phyloP scores from a whole-genome alignment of 1,140 invertebrate genomes.

The Ostrea denselamellosa region DNA sequence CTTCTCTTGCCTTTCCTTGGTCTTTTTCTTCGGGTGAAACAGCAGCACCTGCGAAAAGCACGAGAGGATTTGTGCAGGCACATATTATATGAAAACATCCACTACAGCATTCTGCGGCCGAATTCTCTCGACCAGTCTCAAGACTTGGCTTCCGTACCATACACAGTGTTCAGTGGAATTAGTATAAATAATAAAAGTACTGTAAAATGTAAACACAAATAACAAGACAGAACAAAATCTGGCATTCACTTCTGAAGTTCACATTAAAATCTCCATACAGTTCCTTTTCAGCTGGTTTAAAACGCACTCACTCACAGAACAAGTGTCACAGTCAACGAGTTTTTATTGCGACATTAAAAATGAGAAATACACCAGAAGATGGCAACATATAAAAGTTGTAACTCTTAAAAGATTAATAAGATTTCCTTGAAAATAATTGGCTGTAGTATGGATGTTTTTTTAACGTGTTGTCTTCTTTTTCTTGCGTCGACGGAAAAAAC shows the following conservation, averaged over 20 bases:
- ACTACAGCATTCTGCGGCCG: neutral
- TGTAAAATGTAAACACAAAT: neutral
- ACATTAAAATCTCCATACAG: constrained; percentile 3
- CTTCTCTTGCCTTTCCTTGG: constrained; percentile 65
- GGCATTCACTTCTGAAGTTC: neutral
- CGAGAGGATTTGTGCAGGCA: constrained; percentile 51
- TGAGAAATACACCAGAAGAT: constrained; percentile 7
- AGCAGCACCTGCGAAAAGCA: constrained; percentile 71
- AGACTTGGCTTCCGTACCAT: neutral
- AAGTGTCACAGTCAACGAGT: neutral
- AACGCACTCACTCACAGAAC: neutral
- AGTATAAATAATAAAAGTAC: constrained; percentile 25
- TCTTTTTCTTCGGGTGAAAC: constrained; percentile 65
- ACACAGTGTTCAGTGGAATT: constrained; percentile 7
- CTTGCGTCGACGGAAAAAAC: constrained; percentile 98
- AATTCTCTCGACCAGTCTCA: neutral
- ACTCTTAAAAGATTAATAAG: constrained; percentile 44
- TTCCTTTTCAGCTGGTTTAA: neutral
- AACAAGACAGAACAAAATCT: neutral
- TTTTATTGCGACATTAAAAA: neutral
- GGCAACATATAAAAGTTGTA: constrained; percentile 9
- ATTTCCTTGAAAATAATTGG: constrained; percentile 42
- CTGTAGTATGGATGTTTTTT: constrained; percentile 43
- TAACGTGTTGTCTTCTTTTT: constrained; percentile 85
- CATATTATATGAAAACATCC: neutral